Evolutionary conservation across 2,797 vertebrate species (phyloP).

Genomic region (Mus caroli): DNA sequence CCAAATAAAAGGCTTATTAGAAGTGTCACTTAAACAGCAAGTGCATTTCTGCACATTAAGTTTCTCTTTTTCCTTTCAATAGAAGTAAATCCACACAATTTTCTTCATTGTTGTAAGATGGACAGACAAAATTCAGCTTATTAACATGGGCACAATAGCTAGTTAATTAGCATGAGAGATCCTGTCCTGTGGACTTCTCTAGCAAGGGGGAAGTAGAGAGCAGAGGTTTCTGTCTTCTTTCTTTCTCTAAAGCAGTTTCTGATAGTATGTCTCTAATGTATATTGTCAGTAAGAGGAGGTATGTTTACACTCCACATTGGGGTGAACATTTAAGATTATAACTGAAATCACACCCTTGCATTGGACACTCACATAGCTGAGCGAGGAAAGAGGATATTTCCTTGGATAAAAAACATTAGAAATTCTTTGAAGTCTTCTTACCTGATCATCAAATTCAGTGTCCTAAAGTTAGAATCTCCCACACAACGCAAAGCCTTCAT

Average conservation of each 20-base stretch:
- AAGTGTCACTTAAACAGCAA: slow-evolving; percentile 12
- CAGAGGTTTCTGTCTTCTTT: not conserved
- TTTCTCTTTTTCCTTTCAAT: slow-evolving; percentile 57
- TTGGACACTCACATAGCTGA: not conserved
- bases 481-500: not conserved
- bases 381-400: not conserved
- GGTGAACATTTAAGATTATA: slow-evolving; percentile 22
- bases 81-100: slow-evolving; percentile 53
- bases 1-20: slow-evolving; percentile 10
- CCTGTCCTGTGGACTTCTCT: not conserved
- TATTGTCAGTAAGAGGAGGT: slow-evolving; percentile 33
- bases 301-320: not conserved
- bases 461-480: not conserved
- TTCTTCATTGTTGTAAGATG: slow-evolving; percentile 54
- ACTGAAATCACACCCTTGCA: not conserved
- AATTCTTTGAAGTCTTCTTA: slow-evolving; percentile 34
- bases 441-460: not conserved
- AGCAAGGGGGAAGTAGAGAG: not conserved
- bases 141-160: not conserved
- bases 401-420: not conserved
- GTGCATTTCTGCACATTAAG: slow-evolving; percentile 36
- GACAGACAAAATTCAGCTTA: slow-evolving; percentile 4
- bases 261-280: slow-evolving; percentile 6
- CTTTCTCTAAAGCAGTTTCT: not conserved
- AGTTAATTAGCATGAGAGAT: slow-evolving; percentile 63